Percentiles rank a stretch among this genome's conserved stretches.
These are phyloP conservation scores for Setophaga kirtlandii DNA, from an alignment of 2,113 vertebrate species.

Conservation along the genomic window DNA sequence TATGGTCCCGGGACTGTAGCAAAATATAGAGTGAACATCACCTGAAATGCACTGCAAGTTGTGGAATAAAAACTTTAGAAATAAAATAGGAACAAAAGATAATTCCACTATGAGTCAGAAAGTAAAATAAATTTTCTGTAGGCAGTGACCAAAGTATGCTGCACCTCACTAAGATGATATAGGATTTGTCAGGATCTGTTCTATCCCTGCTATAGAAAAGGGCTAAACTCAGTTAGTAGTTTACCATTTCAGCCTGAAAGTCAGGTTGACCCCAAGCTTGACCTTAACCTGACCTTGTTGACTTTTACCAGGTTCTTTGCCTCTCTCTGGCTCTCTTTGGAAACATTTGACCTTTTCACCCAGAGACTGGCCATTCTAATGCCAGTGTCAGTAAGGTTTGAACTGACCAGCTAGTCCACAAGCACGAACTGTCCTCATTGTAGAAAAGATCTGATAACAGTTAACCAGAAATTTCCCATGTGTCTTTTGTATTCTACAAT, in stretches of 20 bases:
- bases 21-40: neutral
- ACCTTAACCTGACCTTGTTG: conserved; percentile 67
- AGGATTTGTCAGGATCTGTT: conserved; percentile 61
- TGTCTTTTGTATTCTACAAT: neutral
- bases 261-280: conserved; percentile 49
- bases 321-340: conserved; percentile 1
- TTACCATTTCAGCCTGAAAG: conserved; percentile 66
- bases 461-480: neutral
- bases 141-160: conserved; percentile 17
- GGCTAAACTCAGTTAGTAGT: conserved; percentile 51
- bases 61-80: neutral
- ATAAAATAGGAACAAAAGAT: neutral
- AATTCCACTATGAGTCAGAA: conserved; percentile 23
- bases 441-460: neutral
- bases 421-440: neutral
- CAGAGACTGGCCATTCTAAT: neutral
- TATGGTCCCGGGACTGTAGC: neutral
- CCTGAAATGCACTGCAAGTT: neutral
- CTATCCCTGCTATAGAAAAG: conserved; percentile 37
- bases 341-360: conserved; percentile 58
- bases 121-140: conserved; percentile 13
- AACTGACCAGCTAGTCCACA: neutral
- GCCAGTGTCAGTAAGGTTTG: neutral
- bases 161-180: conserved; percentile 31
- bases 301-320: conserved; percentile 26